Percentiles rank a stretch among this genome's conserved stretches.
Conservation (phyloP, 2,888 invertebrate species). For the Eremobia ochroleuca region DNA sequence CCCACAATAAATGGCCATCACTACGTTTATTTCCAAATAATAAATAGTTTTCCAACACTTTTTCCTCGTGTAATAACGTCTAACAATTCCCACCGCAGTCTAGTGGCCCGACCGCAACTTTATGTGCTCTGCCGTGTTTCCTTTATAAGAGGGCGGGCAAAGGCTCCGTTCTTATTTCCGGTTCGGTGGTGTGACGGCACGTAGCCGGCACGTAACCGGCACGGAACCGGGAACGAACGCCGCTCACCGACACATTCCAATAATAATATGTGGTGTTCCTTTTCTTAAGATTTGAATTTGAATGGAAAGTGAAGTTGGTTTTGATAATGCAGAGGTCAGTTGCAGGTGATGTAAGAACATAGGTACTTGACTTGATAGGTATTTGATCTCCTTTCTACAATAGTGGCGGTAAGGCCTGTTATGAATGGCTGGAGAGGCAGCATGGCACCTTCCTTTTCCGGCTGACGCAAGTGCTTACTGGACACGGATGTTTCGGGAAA, state of each 20-base stretch:
- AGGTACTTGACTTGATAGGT: too few relatives aligned
- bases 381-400: too few relatives aligned
- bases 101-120: constrained; percentile 77
- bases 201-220: constrained; percentile 69
- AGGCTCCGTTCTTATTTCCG: constrained; percentile 84
- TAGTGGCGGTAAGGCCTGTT: too few relatives aligned
- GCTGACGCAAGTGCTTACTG: too few relatives aligned
- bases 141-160: constrained; percentile 84
- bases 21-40: constrained; percentile 37
- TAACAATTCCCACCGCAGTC: constrained; percentile 47
- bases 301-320: constrained; percentile 23
- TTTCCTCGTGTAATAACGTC: constrained; percentile 27
- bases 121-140: constrained; percentile 80
- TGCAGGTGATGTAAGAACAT: neutral
- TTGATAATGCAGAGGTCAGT: neutral
- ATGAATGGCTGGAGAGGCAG: too few relatives aligned
- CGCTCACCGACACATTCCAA: constrained; percentile 71
- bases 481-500: too few relatives aligned
- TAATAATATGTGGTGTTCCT: constrained; percentile 72
- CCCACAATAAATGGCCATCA: constrained; percentile 19
- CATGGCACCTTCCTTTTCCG: too few relatives aligned
- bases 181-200: constrained; percentile 83
- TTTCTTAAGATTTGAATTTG: constrained; percentile 57
- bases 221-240: constrained; percentile 74
- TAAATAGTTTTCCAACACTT: constrained; percentile 11